These are phyloP conservation scores for Ceratina japonica DNA, from an alignment of 1,140 invertebrate species.

Conservation along the genomic window DNA sequence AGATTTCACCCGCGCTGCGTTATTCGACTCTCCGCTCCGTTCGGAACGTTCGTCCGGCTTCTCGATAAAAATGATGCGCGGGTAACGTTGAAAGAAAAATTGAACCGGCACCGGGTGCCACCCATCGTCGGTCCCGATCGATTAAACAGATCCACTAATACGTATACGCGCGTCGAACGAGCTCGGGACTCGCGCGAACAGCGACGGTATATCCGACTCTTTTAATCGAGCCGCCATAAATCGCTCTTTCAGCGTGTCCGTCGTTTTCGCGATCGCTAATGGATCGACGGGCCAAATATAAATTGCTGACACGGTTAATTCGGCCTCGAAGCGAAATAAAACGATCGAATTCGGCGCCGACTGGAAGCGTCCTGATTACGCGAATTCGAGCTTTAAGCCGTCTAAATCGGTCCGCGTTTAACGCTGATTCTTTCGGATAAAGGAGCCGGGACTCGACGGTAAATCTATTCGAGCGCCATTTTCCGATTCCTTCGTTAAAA, in stretches of 20 bases:
- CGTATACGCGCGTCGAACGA: slow-evolving; percentile 44
- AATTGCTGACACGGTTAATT: slow-evolving; percentile 50
- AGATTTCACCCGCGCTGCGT: too few relatives aligned
- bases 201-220: slow-evolving; percentile 45
- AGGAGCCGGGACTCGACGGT: background rate
- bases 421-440: background rate
- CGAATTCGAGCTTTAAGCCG: background rate
- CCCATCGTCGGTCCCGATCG: slow-evolving; percentile 64
- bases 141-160: slow-evolving; percentile 72
- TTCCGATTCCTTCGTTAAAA: too few relatives aligned
- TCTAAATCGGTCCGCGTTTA: background rate
- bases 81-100: slow-evolving; percentile 61
- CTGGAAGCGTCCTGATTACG: background rate
- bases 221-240: slow-evolving; percentile 45
- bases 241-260: slow-evolving; percentile 39
- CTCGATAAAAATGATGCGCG: slow-evolving; percentile 73
- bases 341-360: background rate
- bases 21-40: slow-evolving; percentile 45
- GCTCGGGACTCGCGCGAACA: background rate
- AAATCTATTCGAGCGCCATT: background rate
- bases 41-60: slow-evolving; percentile 71
- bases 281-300: slow-evolving; percentile 42
- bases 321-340: slow-evolving; percentile 16
- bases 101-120: slow-evolving; percentile 64
- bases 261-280: slow-evolving; percentile 44